Percentiles rank a stretch among this genome's conserved stretches.
phyloP scores from a whole-genome alignment of 2,113 vertebrate genomes.

The Xiphorhynchus elegans region DNA sequence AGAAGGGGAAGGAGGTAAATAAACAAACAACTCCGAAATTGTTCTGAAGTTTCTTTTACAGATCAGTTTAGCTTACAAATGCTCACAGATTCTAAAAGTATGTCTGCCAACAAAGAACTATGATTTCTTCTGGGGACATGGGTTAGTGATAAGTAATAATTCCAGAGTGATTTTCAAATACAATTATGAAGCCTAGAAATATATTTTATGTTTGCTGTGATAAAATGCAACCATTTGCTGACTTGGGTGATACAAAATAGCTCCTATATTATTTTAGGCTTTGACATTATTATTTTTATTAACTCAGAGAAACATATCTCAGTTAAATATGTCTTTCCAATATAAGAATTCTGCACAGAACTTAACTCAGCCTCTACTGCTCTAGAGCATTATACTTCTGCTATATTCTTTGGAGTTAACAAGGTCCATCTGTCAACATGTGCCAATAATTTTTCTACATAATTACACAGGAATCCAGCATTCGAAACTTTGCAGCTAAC shows the following conservation, averaged over 20 bases:
- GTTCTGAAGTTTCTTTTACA: not conserved
- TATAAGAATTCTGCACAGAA: not conserved
- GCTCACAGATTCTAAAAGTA: not conserved
- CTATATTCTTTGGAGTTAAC: not conserved
- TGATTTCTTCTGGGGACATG: not conserved
- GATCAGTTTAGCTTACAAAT: not conserved
- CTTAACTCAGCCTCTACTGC: not conserved
- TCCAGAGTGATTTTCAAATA: not conserved
- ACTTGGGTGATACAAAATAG: not conserved
- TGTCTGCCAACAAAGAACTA: not conserved
- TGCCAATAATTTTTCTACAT: not conserved
- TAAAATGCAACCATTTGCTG: not conserved
- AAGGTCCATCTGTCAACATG: not conserved
- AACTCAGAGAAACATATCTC: not conserved
- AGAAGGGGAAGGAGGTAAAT: rapidly evolving
- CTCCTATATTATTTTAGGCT: not conserved
- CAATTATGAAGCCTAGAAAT: not conserved
- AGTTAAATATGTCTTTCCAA: not conserved
- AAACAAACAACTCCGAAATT: not conserved
- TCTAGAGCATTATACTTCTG: not conserved
- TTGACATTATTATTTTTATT: not conserved
- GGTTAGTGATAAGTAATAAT: not conserved
- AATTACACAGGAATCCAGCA: not conserved
- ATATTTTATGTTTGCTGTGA: not conserved
- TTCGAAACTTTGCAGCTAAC: not conserved